These are phyloP conservation scores for Dascyllus trimaculatus DNA, from an alignment of 2,113 vertebrate genomes.

Conservation along the genomic window DNA sequence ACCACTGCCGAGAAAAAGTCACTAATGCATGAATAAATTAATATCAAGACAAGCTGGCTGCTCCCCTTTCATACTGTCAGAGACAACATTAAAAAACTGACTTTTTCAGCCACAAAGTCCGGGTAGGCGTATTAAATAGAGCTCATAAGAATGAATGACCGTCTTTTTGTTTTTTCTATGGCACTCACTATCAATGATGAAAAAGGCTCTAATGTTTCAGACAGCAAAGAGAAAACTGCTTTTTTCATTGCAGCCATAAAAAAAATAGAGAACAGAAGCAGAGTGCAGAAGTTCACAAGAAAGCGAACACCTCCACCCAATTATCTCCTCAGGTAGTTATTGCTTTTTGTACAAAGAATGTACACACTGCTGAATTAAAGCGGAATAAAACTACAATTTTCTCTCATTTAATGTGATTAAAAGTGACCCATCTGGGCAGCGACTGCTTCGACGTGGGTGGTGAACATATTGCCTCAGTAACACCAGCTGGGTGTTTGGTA, in stretches of 20 bases:
- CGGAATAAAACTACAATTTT: not conserved
- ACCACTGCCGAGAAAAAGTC: not conserved
- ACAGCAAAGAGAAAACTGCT: not conserved
- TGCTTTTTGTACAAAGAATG: no score
- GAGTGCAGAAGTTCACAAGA: no score
- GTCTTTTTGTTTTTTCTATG: not conserved
- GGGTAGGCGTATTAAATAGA: not conserved
- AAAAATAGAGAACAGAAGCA: not conserved
- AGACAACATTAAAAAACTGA: no score
- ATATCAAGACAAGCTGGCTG: not conserved
- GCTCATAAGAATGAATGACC: not conserved
- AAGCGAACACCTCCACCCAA: not conserved
- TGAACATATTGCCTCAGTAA: constrained; percentile 39
- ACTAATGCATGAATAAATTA: constrained; percentile 10
- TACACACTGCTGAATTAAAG: not conserved
- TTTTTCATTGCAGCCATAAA: not conserved
- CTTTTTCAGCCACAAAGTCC: not conserved
- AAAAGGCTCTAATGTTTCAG: not conserved
- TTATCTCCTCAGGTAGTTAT: not conserved
- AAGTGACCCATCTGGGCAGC: constrained; percentile 10
- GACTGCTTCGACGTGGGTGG: constrained; percentile 29
- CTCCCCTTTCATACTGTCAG: no score
- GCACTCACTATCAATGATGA: not conserved
- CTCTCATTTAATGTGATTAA: not conserved
- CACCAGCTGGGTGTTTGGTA: constrained; percentile 41